Evolutionary conservation across 2,888 invertebrate species (phyloP).

Genomic region (Junonia oenone): DNA sequence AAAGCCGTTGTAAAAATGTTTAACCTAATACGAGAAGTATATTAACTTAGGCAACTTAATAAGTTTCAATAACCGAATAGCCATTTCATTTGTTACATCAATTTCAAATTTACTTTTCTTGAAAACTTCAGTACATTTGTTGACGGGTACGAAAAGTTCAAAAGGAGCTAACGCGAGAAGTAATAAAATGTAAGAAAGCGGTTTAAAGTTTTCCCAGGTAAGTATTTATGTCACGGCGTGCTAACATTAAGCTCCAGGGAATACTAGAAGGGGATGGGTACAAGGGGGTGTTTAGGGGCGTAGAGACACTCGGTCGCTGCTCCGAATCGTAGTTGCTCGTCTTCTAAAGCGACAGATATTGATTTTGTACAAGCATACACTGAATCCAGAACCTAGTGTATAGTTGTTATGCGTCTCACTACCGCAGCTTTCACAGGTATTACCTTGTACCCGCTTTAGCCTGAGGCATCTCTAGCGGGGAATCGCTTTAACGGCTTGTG

Average conservation of each 20-base stretch:
- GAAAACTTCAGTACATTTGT: neutral
- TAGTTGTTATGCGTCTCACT: constrained; percentile 32
- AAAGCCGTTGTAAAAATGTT: neutral
- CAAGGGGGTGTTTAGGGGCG: constrained; percentile 50
- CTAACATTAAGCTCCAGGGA: constrained; percentile 57
- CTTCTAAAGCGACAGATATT: constrained; percentile 50
- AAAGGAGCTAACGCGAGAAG: constrained; percentile 39
- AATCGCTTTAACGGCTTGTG: constrained; percentile 29
- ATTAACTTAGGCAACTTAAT: too few relatives aligned
- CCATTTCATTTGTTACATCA: neutral
- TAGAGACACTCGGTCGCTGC: constrained; percentile 47
- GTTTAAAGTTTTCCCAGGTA: constrained; percentile 62
- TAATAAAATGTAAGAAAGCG: constrained; percentile 55
- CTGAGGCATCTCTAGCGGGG: constrained; percentile 13
- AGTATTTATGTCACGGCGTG: constrained; percentile 67
- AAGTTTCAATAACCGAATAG: neutral
- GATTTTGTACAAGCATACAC: constrained; percentile 47
- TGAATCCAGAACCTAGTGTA: constrained; percentile 36
- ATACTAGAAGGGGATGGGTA: constrained; percentile 52
- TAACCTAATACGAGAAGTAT: neutral
- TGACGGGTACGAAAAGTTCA: constrained; percentile 14
- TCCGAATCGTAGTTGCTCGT: constrained; percentile 46
- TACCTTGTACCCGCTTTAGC: constrained; percentile 13
- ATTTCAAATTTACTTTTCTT: neutral
- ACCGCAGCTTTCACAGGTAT: constrained; percentile 27